These are phyloP conservation scores for Octopus bimaculoides DNA, from an alignment of 1,140 invertebrate genomes.

Conservation along the genomic window DNA sequence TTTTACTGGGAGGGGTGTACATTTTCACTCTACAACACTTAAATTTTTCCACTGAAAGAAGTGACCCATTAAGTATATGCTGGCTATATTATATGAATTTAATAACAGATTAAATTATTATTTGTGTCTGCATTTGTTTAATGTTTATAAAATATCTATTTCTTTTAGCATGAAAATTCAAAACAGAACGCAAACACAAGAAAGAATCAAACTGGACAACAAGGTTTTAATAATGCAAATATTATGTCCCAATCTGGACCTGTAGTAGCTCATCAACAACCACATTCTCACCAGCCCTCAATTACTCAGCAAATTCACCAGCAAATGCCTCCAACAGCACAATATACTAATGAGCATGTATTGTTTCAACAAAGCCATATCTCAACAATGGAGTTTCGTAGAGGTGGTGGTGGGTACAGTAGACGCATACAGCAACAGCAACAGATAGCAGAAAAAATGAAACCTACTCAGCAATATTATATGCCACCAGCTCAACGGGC, in stretches of 20 bases:
- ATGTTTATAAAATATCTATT: background rate
- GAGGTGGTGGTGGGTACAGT: slow-evolving; percentile 22
- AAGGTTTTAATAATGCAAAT: background rate
- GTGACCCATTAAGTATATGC: no score
- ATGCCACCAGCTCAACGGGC: slow-evolving; percentile 26
- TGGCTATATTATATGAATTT: no score
- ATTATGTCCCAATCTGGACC: background rate
- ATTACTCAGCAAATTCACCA: background rate
- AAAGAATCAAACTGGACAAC: background rate
- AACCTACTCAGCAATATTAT: slow-evolving; percentile 31
- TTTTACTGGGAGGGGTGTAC: no score
- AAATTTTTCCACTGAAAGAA: no score
- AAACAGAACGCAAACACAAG: background rate
- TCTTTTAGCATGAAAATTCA: slow-evolving; percentile 7
- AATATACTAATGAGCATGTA: background rate
- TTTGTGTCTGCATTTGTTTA: background rate
- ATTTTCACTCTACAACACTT: no score
- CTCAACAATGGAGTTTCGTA: slow-evolving; percentile 36
- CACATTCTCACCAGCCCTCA: slow-evolving; percentile 16
- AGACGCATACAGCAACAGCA: slow-evolving; percentile 12
- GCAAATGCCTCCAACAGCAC: background rate
- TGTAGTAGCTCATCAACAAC: background rate
- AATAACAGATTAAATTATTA: background rate
- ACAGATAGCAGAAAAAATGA: slow-evolving; percentile 7
- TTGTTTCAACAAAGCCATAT: slow-evolving; percentile 13